Conservation (phyloP, 2,888 invertebrate species). For the Latrodectus hesperus region DNA sequence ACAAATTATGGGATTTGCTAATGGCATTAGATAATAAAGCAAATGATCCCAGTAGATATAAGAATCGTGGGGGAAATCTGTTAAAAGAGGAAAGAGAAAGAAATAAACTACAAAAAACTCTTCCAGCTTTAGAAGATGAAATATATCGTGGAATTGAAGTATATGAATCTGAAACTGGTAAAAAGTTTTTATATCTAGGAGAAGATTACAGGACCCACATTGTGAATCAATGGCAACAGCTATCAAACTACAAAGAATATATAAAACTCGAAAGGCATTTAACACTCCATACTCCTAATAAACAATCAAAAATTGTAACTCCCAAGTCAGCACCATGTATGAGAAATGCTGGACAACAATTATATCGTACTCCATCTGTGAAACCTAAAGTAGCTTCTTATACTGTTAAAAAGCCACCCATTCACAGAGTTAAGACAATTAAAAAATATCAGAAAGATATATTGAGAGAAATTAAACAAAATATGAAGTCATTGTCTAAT, state of each 20-base stretch:
- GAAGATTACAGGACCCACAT: slow-evolving; percentile 35
- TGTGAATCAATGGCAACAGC: slow-evolving; percentile 39
- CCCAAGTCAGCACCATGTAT: slow-evolving; percentile 42
- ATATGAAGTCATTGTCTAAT: background rate
- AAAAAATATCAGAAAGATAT: background rate
- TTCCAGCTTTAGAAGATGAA: slow-evolving; percentile 77
- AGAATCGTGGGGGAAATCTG: slow-evolving; percentile 90
- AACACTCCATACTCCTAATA: slow-evolving; percentile 7
- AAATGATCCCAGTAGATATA: slow-evolving; percentile 86
- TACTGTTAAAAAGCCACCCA: background rate
- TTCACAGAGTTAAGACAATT: background rate
- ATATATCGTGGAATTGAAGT: slow-evolving; percentile 33
- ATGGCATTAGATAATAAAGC: slow-evolving; percentile 84
- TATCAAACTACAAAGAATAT: slow-evolving; percentile 37
- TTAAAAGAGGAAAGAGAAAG: slow-evolving; percentile 90
- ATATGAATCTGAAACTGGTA: slow-evolving; percentile 27
- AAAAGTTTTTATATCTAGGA: slow-evolving; percentile 28
- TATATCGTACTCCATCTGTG: slow-evolving; percentile 12
- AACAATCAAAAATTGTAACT: slow-evolving; percentile 3
- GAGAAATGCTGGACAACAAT: background rate
- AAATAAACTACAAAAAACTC: slow-evolving; percentile 82
- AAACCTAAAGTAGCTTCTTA: background rate
- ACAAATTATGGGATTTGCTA: slow-evolving; percentile 84
- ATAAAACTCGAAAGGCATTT: slow-evolving; percentile 19
- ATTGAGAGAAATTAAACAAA: slow-evolving; percentile 2